These are phyloP conservation scores for Vesta saturnalis DNA, from an alignment of 2,888 invertebrate species.

Conservation along the genomic window DNA sequence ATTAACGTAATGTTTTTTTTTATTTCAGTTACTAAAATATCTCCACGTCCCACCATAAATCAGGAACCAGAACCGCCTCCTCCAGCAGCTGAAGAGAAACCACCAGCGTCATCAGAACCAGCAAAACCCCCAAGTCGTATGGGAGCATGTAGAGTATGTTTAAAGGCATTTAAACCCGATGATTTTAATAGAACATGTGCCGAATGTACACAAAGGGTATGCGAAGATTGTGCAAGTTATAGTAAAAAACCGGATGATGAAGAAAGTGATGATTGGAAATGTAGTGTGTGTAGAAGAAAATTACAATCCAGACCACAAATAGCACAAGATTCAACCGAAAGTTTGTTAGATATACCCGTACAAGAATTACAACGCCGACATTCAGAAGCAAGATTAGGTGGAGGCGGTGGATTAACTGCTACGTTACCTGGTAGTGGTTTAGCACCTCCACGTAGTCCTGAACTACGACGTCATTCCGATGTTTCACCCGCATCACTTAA, in stretches of 20 bases:
- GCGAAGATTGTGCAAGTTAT: conserved; percentile 94
- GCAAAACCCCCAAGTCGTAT: conserved; percentile 80
- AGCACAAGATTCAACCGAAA: conserved; percentile 86
- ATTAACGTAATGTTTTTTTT: conserved; percentile 13
- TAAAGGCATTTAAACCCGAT: conserved; percentile 88
- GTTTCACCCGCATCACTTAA: conserved; percentile 88
- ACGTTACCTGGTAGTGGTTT: conserved; percentile 65
- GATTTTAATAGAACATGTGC: conserved; percentile 89
- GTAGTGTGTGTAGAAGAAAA: conserved; percentile 86
- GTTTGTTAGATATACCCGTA: conserved; percentile 81
- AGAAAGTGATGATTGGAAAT: conserved; percentile 87
- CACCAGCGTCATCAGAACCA: conserved; percentile 67
- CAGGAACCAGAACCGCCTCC: conserved; percentile 62
- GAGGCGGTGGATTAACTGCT: conserved; percentile 66
- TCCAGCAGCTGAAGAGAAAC: conserved; percentile 61
- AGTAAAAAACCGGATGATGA: conserved; percentile 81
- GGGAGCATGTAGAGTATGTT: conserved; percentile 83
- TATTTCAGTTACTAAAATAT: conserved; percentile 74
- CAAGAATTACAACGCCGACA: conserved; percentile 83
- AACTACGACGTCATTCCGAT: conserved; percentile 84
- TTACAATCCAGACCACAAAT: conserved; percentile 80
- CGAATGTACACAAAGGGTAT: conserved; percentile 90
- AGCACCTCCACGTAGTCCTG: conserved; percentile 86
- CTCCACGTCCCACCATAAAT: conserved; percentile 70
- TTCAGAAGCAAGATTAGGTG: conserved; percentile 77